These are phyloP conservation scores for Megaceryle maxima DNA, from an alignment of 2,113 vertebrate genomes.

Conservation along the genomic window DNA sequence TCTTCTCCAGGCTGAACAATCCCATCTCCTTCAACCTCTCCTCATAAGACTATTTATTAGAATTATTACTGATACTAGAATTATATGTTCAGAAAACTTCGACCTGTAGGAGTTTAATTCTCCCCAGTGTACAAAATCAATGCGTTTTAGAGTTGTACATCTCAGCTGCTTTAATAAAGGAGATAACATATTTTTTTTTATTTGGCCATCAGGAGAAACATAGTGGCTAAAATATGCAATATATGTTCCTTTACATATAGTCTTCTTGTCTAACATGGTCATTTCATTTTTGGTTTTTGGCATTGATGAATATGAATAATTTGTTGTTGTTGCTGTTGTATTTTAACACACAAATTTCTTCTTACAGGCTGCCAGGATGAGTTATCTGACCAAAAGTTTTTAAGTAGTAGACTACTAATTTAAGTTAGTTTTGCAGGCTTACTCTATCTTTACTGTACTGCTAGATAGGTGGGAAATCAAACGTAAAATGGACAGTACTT, in stretches of 20 bases:
- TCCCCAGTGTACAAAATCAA: not conserved
- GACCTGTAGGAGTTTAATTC: not conserved
- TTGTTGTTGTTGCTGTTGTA: not conserved
- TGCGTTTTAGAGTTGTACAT: not conserved
- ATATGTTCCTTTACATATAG: not conserved
- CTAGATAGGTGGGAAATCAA: not conserved
- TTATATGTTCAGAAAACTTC: not conserved
- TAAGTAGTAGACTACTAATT: not conserved
- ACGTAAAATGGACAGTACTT: not conserved
- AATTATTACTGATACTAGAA: not conserved
- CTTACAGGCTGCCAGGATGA: not conserved
- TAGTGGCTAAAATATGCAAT: not conserved
- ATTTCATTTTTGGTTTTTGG: not conserved
- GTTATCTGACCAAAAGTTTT: not conserved
- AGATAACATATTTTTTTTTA: not conserved
- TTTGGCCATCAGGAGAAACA: too few relatives aligned
- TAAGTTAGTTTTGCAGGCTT: not conserved
- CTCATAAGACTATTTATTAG: too few relatives aligned
- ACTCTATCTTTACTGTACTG: not conserved
- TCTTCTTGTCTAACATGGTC: not conserved
- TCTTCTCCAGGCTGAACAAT: too few relatives aligned
- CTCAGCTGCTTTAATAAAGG: not conserved
- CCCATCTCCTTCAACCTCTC: too few relatives aligned
- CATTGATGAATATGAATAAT: accelerated
- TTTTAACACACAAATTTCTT: not conserved